These are phyloP conservation scores for Argya squamiceps DNA, from an alignment of 2,797 vertebrate species.

Conservation along the genomic window DNA sequence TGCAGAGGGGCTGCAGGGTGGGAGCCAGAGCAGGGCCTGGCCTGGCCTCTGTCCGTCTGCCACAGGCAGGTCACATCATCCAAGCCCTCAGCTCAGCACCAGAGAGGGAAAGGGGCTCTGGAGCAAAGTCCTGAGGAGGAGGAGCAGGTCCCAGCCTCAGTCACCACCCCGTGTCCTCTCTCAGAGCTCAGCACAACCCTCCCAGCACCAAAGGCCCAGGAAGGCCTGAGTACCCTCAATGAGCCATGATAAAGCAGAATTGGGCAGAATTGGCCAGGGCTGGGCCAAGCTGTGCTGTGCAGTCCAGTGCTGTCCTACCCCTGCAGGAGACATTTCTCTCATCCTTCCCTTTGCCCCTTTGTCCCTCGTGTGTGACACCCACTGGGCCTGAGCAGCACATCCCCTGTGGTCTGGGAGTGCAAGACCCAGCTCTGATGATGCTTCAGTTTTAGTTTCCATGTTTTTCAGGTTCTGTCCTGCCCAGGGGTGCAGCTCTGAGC, in stretches of 20 bases:
- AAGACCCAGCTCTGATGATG: not conserved
- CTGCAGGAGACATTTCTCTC: not conserved
- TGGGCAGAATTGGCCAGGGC: not conserved
- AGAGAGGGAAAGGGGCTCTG: not conserved
- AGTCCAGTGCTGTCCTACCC: not conserved
- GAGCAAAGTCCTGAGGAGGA: not conserved
- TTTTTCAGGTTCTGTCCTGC: not conserved
- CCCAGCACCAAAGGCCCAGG: not conserved
- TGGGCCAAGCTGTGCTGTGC: not conserved
- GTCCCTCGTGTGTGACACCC: not conserved
- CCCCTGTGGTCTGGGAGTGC: no score
- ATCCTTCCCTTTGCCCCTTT: not conserved
- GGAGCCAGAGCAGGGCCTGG: not conserved
- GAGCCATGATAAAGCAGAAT: not conserved
- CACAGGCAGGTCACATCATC: not conserved
- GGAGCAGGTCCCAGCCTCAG: fast-evolving
- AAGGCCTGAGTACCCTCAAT: not conserved
- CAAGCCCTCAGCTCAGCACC: not conserved
- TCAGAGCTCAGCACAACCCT: not conserved
- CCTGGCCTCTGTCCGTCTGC: not conserved
- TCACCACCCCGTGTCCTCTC: not conserved
- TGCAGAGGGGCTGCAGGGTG: not conserved
- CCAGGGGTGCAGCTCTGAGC: not conserved
- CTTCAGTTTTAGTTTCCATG: not conserved
- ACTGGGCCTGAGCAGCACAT: not conserved